Evolutionary conservation across 2,113 vertebrate species (phyloP), one percentile per base, ranked within the genome.

Genomic region (Cepphus grylle): DNA sequence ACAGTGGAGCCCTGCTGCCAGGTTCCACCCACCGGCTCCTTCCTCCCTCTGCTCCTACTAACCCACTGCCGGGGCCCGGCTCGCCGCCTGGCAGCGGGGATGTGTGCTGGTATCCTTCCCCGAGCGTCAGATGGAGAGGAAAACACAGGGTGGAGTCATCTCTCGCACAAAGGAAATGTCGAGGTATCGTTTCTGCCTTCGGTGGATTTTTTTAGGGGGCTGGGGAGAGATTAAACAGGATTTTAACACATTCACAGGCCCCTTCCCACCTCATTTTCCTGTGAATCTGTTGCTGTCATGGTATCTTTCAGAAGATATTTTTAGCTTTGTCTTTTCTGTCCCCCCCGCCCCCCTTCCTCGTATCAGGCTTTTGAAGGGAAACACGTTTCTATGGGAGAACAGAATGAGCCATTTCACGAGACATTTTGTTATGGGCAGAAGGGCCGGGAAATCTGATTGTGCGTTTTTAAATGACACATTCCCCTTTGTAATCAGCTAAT

Each of bases 121-220:
- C 15, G 6, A 34, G 89, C 15, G 95, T 97, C 85, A 88, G 91
- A 94, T 79, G 87, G 93, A 97, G 96, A 92, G 81, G 91, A 94
- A 97, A 94, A 78, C 86, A 93, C 88, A 96, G 97, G 97, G 96
- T 96, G 97, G 97, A 96, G 97, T 92, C 93, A 42, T 67, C 88
- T 86, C 80, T 65, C 25, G 30, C 91, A 97, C 96, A 98, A 97
- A 97, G 97, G 94, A 96, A 95, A 90, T 25, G 72, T 84, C 92
- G 88, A 96, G 82, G 85, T 81, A 80, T 80, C 58, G 4, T 38
- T 89, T 78, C 81, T 86, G 87, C 88, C 80, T 92, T 95, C 6
- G 0, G 23, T 78, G 80, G 63, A 12, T 86, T 94, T 96, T 96
- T 96, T 90, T 90, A 72, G 88, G 65, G 84, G 95, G 71, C 89